Evolutionary conservation across 2,888 invertebrate genomes (phyloP).

Genomic region (Cheilosia impressa): DNA sequence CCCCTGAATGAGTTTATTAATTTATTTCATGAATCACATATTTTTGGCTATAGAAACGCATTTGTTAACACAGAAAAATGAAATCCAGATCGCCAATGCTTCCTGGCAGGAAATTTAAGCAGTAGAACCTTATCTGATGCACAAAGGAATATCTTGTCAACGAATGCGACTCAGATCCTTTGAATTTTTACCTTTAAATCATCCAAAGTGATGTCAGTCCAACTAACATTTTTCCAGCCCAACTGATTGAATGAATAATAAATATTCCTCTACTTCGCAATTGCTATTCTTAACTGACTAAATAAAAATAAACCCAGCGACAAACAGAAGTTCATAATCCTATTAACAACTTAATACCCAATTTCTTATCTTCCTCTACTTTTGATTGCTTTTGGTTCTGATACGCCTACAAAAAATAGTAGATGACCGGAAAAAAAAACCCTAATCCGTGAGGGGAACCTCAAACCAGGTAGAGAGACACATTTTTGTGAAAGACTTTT

Average conservation of each 20-base stretch:
- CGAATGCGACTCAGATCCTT: too few species aligned
- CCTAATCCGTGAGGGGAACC: constrained; percentile 17
- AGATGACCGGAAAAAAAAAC: constrained; percentile 15
- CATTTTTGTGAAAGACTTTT: not conserved
- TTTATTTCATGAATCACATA: too few species aligned
- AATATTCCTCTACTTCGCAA: constrained; percentile 14
- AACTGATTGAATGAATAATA: not conserved
- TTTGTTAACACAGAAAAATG: too few species aligned
- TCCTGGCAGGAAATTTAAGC: too few species aligned
- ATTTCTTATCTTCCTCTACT: constrained; percentile 50
- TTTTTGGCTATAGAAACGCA: too few species aligned
- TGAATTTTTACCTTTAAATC: too few species aligned
- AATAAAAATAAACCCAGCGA: constrained; percentile 1
- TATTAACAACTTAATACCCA: constrained; percentile 62
- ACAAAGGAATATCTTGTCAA: too few species aligned
- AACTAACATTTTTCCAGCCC: too few species aligned
- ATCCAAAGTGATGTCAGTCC: too few species aligned
- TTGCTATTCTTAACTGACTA: not conserved
- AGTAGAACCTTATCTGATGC: too few species aligned
- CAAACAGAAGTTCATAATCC: constrained; percentile 60
- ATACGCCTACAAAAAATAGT: constrained; percentile 16
- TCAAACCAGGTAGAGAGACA: constrained; percentile 22
- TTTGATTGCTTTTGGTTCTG: constrained; percentile 15
- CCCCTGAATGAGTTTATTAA: too few species aligned
- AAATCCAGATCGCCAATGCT: too few species aligned